Base-by-base conservation (phyloP, 2,797 vertebrate species). In the Chelmon rostratus region DNA sequence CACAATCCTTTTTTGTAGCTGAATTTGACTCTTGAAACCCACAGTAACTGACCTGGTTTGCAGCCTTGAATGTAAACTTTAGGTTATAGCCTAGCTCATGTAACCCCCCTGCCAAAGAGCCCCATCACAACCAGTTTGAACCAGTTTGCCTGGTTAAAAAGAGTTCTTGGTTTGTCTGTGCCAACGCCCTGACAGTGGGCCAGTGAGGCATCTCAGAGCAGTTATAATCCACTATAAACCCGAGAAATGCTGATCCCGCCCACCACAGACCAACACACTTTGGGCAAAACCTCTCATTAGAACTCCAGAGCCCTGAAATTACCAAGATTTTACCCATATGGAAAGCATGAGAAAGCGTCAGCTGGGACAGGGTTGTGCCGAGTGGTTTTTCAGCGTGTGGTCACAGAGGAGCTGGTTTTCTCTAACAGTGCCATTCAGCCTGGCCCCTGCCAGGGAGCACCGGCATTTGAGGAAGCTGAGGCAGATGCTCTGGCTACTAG, bases 281-380 rank as follows among this genome's bases (percentile, higher is more conserved):
- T 59, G 86, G 87, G 83, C 81, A 90, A 83, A 94, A 94, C 93
- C 94, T 95, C 89, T 96, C 94, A 95, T 96, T 95, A 95, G 82
- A 93, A 84, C 82, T 87, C 80, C 79, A 57, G 59, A 80, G 89
- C 89, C 92, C 93, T 93, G 89, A 95, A 95, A 95, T 95, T 93
- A 95, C 90, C 68, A 77, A 85, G 85, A 92, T 89, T 91, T 88
- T 76, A 89, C 83, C 88, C 94, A 93, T 93, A 94, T 92, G 94
- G 93, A 93, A 93, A 94, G 90, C 92, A 94, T 93, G 94, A 93
- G 92, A 93, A 90, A 90, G 86, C 91, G 73, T 93, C 89, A 89
- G 90, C 83, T 85, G 89, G 90, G 84, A 90, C 74, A 91, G 77
- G 87, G 86, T 84, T 88, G 91, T 80, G 88, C 86, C 74, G 81